Evolutionary conservation across 2,888 invertebrate genomes (phyloP).

Genomic region (Aleiodes alternator): DNA sequence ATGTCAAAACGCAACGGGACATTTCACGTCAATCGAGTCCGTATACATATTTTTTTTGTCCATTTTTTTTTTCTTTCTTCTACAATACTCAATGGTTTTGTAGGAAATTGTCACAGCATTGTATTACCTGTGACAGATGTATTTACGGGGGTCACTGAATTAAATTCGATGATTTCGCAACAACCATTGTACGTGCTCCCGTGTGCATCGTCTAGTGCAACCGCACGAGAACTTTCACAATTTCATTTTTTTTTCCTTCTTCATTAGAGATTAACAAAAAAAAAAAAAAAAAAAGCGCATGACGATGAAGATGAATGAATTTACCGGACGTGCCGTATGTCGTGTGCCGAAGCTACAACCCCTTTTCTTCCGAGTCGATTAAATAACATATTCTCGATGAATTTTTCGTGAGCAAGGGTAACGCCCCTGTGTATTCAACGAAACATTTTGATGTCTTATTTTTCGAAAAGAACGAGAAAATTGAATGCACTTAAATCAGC

Average conservation of each 20-base stretch:
- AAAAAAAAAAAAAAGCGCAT: conserved; percentile 19
- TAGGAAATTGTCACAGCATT: conserved; percentile 6
- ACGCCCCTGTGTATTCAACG: too few species aligned
- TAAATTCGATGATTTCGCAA: conserved; percentile 55
- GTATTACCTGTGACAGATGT: conserved; percentile 48
- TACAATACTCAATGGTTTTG: not conserved
- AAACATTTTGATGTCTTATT: too few species aligned
- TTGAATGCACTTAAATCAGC: too few species aligned
- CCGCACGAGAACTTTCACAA: conserved; percentile 1
- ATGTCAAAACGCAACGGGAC: conserved; percentile 32
- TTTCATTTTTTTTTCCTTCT: conserved; percentile 31
- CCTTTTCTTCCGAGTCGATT: not conserved
- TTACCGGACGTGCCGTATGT: conserved; percentile 14
- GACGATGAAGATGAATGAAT: conserved; percentile 12
- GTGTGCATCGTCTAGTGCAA: conserved; percentile 7
- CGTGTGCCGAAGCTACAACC: not conserved
- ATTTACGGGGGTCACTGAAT: conserved; percentile 49
- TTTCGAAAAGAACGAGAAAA: too few species aligned
- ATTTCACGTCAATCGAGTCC: conserved; percentile 22
- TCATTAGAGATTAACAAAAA: not conserved
- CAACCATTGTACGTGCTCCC: conserved; percentile 30
- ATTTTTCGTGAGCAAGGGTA: too few species aligned
- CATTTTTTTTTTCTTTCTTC: not conserved
- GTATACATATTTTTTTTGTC: not conserved
- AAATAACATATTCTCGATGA: too few species aligned